phyloP scores from a whole-genome alignment of 2,888 invertebrate genomes.

The Catotricha subobsoleta region DNA sequence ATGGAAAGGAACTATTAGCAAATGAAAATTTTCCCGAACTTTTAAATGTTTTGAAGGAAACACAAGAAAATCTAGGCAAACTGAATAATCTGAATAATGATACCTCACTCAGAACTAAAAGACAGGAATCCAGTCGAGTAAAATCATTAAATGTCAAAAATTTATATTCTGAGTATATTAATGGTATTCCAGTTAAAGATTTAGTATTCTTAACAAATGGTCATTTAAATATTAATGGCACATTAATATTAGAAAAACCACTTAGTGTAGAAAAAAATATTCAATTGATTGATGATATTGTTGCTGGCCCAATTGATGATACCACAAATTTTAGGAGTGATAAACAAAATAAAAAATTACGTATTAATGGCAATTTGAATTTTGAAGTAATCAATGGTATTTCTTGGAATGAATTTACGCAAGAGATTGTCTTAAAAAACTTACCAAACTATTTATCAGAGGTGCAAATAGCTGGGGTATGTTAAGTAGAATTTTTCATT shows the following conservation, averaged over 20 bases:
- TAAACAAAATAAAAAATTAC: conserved; percentile 2
- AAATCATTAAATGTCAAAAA: conserved; percentile 17
- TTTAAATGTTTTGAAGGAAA: not conserved
- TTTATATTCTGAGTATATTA: conserved; percentile 20
- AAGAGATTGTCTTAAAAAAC: conserved; percentile 31
- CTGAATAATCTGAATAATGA: conserved; percentile 1
- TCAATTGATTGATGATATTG: not conserved
- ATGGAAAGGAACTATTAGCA: conserved; percentile 15
- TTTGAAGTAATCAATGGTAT: conserved; percentile 30
- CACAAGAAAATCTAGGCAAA: not conserved
- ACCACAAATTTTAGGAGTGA: conserved; percentile 6
- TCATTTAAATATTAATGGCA: conserved; percentile 17
- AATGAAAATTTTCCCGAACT: conserved; percentile 2
- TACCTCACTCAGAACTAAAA: no score
- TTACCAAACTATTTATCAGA: conserved; percentile 23
- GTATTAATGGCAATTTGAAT: conserved; percentile 17
- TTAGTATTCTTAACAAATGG: conserved; percentile 19
- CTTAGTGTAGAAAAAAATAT: conserved; percentile 11
- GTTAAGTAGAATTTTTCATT: conserved; percentile 11
- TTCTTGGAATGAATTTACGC: conserved; percentile 28
- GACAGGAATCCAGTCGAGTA: no score
- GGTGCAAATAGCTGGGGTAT: conserved; percentile 33
- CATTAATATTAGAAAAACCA: conserved; percentile 17
- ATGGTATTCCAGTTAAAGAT: conserved; percentile 16
- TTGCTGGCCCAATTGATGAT: conserved; percentile 11